These are phyloP conservation scores for Ancistrus triradiatus DNA, from an alignment of 2,113 vertebrate species.

Conservation along the genomic window DNA sequence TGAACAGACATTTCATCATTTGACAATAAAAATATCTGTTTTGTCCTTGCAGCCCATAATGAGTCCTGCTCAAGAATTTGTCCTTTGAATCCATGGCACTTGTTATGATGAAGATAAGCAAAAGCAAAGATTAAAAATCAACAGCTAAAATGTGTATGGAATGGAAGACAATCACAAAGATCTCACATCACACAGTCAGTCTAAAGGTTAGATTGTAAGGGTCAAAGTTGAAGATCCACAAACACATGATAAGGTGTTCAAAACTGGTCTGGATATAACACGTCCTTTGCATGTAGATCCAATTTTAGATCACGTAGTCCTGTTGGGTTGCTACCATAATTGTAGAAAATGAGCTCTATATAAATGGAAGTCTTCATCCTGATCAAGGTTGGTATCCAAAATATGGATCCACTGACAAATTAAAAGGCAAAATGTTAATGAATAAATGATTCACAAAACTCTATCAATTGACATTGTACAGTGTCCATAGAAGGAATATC, in stretches of 20 bases:
- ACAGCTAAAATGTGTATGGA: neutral
- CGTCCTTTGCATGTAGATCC: constrained; percentile 10
- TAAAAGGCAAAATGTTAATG: neutral
- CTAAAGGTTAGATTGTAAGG: too few relatives aligned
- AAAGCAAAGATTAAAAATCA: too few relatives aligned
- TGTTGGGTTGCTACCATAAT: neutral
- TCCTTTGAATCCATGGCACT: constrained; percentile 1
- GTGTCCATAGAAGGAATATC: neutral
- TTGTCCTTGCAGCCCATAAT: constrained; percentile 30
- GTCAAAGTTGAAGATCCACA: neutral
- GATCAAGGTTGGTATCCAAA: constrained; percentile 64
- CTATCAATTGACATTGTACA: neutral
- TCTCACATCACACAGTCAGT: neutral
- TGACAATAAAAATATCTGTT: constrained; percentile 11
- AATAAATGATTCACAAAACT: neutral
- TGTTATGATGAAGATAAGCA: neutral
- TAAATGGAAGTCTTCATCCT: neutral
- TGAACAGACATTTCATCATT: constrained; percentile 13
- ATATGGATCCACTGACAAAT: constrained; percentile 61
- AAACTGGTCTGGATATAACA: constrained; percentile 14
- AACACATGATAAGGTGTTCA: neutral
- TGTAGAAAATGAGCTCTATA: too few relatives aligned
- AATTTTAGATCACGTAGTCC: neutral
- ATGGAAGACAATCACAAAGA: constrained; percentile 7
- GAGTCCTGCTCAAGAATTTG: constrained; percentile 22